Evolutionary conservation across 2,113 vertebrate genomes (phyloP), one percentile per base, ranked within the genome.

Genomic region (Oryzias curvinotus): DNA sequence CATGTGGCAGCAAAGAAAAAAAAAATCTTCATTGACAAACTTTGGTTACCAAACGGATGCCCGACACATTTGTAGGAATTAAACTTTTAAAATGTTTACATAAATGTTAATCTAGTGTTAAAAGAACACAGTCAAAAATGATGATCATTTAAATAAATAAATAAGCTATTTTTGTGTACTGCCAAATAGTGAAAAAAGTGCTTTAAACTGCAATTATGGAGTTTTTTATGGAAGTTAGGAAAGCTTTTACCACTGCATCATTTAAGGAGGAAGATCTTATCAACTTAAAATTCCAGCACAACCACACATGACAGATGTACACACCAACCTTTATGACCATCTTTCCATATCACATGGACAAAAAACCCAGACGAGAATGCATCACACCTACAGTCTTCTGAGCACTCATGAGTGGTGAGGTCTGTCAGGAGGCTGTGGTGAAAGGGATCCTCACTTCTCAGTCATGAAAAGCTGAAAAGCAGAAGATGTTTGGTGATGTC

Each of bases 391-490:
- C 4, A 5, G 0, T 49, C 14, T 44, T 72, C 8, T 14, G 59
- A 30, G 26, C 54, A 17, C 8, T 62, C 28, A 28, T 51, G 10
- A 15, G 7, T 18, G 12, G 36, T 5, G 18, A 4, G 4, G 3
- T 48, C 46, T 47, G 45, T 83, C 68, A 77, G 42, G 57, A 61
- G 64, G 6, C 57, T 72, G 72, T 18, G 59, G 61, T 66, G 6
- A 65, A 63, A 26, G n/a, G 3, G 60, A 8, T 47, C 14, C 50
- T 74, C 68, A 67, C 55, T 85, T 88, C 77, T 73, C 67, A 51
- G 7, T 66, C 25, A 23, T 46, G 16, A 59, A 80, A 83, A 84
- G 80, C 59, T 46, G 16, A 59, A 80, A 83, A 84, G 80, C 59
- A 81, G 82, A 87, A 85, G 76, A 45, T 54, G 26, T 62, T 5